Evolutionary conservation across 2,797 vertebrate genomes (phyloP).

Genomic region (Platyrinchus mystaceus): DNA sequence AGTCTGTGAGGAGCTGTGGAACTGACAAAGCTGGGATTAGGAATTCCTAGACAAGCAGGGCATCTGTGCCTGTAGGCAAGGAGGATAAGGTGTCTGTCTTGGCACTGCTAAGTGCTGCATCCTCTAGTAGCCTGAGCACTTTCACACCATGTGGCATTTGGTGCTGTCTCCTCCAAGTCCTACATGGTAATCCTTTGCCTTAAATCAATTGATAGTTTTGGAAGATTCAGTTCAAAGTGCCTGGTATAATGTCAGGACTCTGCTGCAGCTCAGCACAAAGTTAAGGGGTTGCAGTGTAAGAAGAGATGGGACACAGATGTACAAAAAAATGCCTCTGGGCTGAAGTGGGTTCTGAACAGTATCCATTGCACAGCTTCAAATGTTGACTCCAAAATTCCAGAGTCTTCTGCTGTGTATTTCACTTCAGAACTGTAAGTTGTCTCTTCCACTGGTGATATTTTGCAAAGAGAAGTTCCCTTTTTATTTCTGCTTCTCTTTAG

Average conservation of each 20-base stretch:
- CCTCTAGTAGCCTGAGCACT: neutral
- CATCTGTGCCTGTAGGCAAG: neutral
- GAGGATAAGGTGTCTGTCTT: neutral
- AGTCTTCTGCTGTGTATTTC: neutral
- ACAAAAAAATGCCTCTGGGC: neutral
- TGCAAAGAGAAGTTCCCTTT: neutral
- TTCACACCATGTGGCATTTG: neutral
- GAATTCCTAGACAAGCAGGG: neutral
- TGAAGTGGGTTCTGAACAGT: neutral
- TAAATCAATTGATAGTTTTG: neutral
- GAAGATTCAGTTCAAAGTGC: neutral
- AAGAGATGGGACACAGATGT: neutral
- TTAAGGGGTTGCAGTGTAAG: neutral
- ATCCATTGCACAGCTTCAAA: neutral
- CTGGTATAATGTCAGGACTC: neutral
- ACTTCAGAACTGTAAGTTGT: neutral
- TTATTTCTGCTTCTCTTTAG: neutral
- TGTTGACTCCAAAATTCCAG: neutral
- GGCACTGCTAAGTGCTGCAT: neutral
- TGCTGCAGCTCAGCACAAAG: neutral
- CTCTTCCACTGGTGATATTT: neutral
- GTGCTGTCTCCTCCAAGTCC: neutral
- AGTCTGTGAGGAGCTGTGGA: neutral
- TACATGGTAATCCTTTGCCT: neutral
- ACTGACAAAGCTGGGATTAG: neutral